Percentiles rank a stretch among this genome's conserved stretches.
Evolutionary conservation across 1,140 invertebrate genomes (phyloP).

Genomic region (Laupala kohalensis): DNA sequence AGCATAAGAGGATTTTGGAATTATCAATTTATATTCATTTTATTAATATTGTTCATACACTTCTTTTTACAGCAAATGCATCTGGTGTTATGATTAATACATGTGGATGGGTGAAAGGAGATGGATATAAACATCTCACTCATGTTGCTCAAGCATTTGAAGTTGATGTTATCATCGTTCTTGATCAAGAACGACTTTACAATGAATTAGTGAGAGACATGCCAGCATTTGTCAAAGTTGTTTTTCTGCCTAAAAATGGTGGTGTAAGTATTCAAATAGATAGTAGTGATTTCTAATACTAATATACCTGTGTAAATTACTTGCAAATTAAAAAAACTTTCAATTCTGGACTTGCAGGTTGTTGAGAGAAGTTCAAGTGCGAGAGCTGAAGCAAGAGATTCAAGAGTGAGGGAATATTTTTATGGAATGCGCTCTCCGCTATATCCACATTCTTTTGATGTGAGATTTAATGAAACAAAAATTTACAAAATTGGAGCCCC

Average conservation of each 20-base stretch:
- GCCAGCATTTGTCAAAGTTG: slow-evolving; percentile 83
- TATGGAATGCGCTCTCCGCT: slow-evolving; percentile 75
- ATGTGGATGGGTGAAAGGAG: slow-evolving; percentile 90
- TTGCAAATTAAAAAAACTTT: background rate
- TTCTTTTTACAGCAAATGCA: slow-evolving; percentile 47
- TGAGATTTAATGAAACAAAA: slow-evolving; percentile 74
- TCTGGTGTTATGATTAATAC: slow-evolving; percentile 98
- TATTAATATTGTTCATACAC: no score
- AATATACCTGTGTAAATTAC: no score
- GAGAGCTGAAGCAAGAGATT: slow-evolving; percentile 62
- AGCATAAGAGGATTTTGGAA: background rate
- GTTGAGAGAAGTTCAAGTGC: slow-evolving; percentile 66
- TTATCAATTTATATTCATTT: background rate
- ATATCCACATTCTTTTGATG: slow-evolving; percentile 85
- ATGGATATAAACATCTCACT: slow-evolving; percentile 68
- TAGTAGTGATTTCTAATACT: background rate
- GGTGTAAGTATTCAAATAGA: slow-evolving; percentile 49
- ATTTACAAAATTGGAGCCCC: slow-evolving; percentile 93
- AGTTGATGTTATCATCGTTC: slow-evolving; percentile 86
- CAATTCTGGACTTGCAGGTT: slow-evolving; percentile 36
- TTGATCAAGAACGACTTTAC: slow-evolving; percentile 93
- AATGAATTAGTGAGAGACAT: slow-evolving; percentile 89
- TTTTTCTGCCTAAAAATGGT: slow-evolving; percentile 90
- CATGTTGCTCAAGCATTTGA: slow-evolving; percentile 88
- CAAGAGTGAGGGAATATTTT: slow-evolving; percentile 84